Evolutionary conservation across 2,797 vertebrate species (phyloP), one percentile per base, ranked within the genome.

Genomic region (Aselliscus stoliczkanus): DNA sequence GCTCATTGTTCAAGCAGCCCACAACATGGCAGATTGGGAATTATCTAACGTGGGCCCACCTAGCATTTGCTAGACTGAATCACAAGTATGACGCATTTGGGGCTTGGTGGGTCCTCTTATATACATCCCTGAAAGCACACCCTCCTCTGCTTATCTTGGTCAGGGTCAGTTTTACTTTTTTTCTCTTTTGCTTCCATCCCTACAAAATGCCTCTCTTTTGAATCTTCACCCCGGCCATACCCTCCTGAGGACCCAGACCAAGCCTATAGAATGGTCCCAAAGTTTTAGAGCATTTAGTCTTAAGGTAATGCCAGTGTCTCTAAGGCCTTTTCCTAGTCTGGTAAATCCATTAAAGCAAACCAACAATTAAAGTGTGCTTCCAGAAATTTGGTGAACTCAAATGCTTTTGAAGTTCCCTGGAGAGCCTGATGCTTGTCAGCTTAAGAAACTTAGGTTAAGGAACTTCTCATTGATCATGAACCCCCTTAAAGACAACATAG

Each of bases 21-120:
- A 31, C 5, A 52, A 5, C 34, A 14, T 47, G 21, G 14, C 3
- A 0, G 3, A 37, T 13, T 50, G 3, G 18, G 5, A 1, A 31
- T 81, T 52, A 27, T 37, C 44, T 52, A 21, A 25, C 0, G 0
- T 34, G 1, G 23, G 13, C 13, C 21, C 60, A 31, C 2, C 34
- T 64, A 56, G 2, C 5, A 39, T 67, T 76, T 52, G 18, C 17
- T 23, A 47, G 37, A 64, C 5, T 73, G 39, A 42, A 37, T 81
- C 44, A 52, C 18, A 42, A 4, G 5, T 58, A 7, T 23, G 44
- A 47, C 4, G 92, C 29, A 31, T 39, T 13, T 50, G 50, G 15
- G 17, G 15, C 15, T 85, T 20, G 3, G 17, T 12, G 1, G 9
- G 44, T 4, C 4, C 1, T 31, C 31, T 42, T 44, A 31, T n/a